Conservation (phyloP, 2,888 invertebrate genomes). For the Drosophila paramelanica region DNA sequence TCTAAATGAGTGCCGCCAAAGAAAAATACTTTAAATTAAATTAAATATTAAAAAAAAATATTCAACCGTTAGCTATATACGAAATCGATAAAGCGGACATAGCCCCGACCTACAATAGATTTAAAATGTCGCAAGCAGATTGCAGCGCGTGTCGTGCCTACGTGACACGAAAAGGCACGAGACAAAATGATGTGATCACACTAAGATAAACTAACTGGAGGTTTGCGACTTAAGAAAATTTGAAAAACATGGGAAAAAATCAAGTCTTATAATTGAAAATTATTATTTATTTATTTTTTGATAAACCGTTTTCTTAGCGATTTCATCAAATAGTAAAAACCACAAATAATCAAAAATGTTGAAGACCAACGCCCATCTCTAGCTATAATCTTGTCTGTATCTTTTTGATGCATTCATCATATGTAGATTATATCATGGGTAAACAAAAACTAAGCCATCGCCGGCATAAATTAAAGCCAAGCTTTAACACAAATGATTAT, state of each 20-base stretch:
- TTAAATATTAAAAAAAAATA: neutral
- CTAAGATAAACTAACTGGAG: too few species aligned
- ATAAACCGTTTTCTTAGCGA: too few species aligned
- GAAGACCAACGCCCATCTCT: neutral
- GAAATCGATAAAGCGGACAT: constrained; percentile 26
- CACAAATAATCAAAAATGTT: too few species aligned
- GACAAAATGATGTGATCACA: too few species aligned
- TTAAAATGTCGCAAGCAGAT: constrained; percentile 18
- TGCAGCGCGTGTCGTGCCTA: too few species aligned
- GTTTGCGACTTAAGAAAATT: too few species aligned
- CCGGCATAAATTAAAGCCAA: constrained; percentile 43
- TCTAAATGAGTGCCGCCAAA: constrained; percentile 46
- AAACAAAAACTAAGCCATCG: constrained; percentile 33
- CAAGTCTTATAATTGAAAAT: too few species aligned
- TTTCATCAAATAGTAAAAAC: too few species aligned
- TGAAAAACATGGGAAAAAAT: too few species aligned
- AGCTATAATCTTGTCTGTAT: neutral
- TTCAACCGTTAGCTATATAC: constrained; percentile 27
- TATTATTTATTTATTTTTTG: too few species aligned
- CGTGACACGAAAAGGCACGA: too few species aligned
- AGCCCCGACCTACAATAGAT: constrained; percentile 17
- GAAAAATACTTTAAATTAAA: constrained; percentile 9
- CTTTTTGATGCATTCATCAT: constrained; percentile 12
- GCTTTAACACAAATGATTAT: constrained; percentile 17
- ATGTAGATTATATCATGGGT: constrained; percentile 50